Conservation (phyloP, 1,140 invertebrate genomes). For the Philopotamus ludificatus region DNA sequence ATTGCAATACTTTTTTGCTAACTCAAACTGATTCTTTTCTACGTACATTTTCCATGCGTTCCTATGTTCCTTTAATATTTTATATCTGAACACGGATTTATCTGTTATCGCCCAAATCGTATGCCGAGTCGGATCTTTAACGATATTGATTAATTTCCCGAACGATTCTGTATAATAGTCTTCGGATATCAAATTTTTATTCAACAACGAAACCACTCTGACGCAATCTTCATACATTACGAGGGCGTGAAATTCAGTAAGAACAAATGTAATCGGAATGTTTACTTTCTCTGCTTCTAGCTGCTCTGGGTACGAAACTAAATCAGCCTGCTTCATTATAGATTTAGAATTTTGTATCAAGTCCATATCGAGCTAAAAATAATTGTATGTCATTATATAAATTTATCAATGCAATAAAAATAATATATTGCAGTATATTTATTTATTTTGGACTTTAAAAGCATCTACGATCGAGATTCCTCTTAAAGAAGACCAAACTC, state of each 20-base stretch:
- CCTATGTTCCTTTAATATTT: slow-evolving; percentile 80
- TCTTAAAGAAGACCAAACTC: too few relatives aligned
- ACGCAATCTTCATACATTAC: slow-evolving; percentile 81
- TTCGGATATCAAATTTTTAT: slow-evolving; percentile 85
- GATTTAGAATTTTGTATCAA: slow-evolving; percentile 22
- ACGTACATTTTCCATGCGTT: slow-evolving; percentile 89
- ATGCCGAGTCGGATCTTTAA: slow-evolving; percentile 78
- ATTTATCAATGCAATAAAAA: too few relatives aligned
- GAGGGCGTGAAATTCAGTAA: slow-evolving; percentile 90
- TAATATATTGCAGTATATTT: too few relatives aligned
- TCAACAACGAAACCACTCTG: slow-evolving; percentile 81
- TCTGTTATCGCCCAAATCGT: slow-evolving; percentile 86
- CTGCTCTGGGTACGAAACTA: slow-evolving; percentile 1
- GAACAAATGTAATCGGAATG: slow-evolving; percentile 73
- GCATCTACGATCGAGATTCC: too few relatives aligned
- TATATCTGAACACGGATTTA: slow-evolving; percentile 81
- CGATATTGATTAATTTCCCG: slow-evolving; percentile 78
- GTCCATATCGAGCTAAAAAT: slow-evolving; percentile 50
- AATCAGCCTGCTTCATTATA: not conserved
- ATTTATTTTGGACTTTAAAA: too few relatives aligned
- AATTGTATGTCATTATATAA: too few relatives aligned
- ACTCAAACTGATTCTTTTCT: slow-evolving; percentile 82
- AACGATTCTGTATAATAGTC: slow-evolving; percentile 79
- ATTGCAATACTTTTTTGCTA: slow-evolving; percentile 79
- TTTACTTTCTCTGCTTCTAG: slow-evolving; percentile 44